Evolutionary conservation across 1,140 invertebrate species (phyloP).

Genomic region (Gryon sp.): DNA sequence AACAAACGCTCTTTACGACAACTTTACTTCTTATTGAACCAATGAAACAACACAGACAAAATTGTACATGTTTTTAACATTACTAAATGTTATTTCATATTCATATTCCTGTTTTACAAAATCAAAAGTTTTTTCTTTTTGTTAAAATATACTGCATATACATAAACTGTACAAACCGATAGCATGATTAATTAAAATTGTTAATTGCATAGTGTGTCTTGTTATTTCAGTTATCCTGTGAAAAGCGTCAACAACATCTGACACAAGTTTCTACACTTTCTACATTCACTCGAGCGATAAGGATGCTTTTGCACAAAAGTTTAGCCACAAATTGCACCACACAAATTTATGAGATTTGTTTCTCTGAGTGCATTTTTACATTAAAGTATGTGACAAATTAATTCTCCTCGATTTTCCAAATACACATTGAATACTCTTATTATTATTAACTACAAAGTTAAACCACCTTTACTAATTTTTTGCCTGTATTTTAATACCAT

Average conservation of each 20-base stretch:
- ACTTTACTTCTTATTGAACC: no score
- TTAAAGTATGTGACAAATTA: conserved; percentile 13
- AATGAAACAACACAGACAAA: no score
- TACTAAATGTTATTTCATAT: no score
- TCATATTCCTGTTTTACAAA: no score
- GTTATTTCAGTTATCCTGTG: conserved; percentile 33
- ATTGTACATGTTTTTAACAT: no score
- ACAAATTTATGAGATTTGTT: conserved; percentile 51
- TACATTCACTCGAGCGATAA: conserved; percentile 56
- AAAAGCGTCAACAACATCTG: conserved; percentile 55
- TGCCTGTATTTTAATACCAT: no score
- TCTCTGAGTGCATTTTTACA: conserved; percentile 43
- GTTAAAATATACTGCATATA: conserved; percentile 1
- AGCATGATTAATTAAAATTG: conserved; percentile 40
- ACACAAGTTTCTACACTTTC: conserved; percentile 59
- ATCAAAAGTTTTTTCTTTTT: conserved; percentile 6
- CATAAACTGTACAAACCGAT: neutral
- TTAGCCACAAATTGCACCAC: conserved; percentile 51
- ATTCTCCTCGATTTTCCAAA: no score
- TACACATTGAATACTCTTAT: no score
- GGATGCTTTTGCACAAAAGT: conserved; percentile 56
- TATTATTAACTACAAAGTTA: no score
- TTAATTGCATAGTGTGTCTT: conserved; percentile 47
- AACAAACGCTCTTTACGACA: neutral
- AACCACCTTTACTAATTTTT: no score